Base-by-base conservation (phyloP, 2,888 invertebrate species). In the Polydrusus cervinus region DNA sequence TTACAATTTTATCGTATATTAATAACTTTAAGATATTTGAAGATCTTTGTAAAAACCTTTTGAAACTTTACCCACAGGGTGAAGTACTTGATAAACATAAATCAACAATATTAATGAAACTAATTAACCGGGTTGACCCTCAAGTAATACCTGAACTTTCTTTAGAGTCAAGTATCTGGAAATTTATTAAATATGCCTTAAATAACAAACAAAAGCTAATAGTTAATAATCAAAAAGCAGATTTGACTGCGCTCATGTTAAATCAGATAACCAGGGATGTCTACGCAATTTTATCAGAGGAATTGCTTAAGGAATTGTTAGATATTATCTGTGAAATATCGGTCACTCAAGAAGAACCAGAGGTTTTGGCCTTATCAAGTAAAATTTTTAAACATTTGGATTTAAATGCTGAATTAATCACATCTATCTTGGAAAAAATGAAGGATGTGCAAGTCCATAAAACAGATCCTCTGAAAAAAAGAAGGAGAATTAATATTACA, bases 371-470 rank as follows among this genome's bases (percentile, higher is more conserved):
- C 65, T 88, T 89, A 0, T 92, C 91, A 0, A 90, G 90, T 10
- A 91, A 90, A 80, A 87, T 91, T 1, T 90, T 95, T 80, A 93
- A 92, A 81, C 91, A 90, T 80, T 91, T 95, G 14, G 88, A 89
- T 74, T 85, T 95, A 10, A 89, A 93, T 74, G 91, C 93, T 8
- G 84, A 88, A 20, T 88, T 92, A 25, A 88, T 95, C 18, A 87
- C 90, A 13, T 86, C 89, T 0, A 89, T 92, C 78, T 85, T 94
- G 9, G 86, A 88, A 18, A 84, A 85, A 55, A 94, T 94, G 94
- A 86, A 89, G 7, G 88, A 89, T 73, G 88, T 87, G 0, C 84
- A 81, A 66, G 85, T 85, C 5, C 88, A 89, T 38, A 89, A 90
- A 70, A 82, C 85, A 47, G 83, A 84, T 9, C 86, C 80, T 43